Evolutionary conservation across 2,888 invertebrate genomes (phyloP), one percentile per base, ranked within the genome.

Genomic region (Oasisia sp.): DNA sequence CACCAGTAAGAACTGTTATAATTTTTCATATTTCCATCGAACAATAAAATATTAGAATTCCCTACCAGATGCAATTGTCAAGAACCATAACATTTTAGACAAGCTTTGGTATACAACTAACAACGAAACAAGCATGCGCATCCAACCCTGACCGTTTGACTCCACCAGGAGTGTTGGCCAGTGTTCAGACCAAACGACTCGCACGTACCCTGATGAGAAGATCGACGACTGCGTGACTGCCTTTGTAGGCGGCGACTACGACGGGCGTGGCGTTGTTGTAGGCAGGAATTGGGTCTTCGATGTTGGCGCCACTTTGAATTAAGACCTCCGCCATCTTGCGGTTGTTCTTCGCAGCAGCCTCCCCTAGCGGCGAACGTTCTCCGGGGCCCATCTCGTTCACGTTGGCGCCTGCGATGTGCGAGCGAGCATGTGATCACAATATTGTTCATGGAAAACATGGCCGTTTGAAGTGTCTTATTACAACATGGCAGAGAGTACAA

Each of bases 251-350:
- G 4, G 94, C 94, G 1, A 93, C 92, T 7, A 92, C 90, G 32
- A 94, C 91, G 11, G 94, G 93, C 9, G 93, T 94, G 89, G 94
- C 94, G 32, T 93, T 93, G 58, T 93, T 91, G 91, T 92, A 93
- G 45, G 92, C 93, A 9, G 93, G 93, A 56, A 92, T 92, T 27
- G 93, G 92, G 27, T 91, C 91, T 91, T 94, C 94, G 14, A 93
- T 38, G 50, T 92, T 89, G 19, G 94, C 94, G 5, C 92, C 91
- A 89, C 93, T 91, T 1, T 50, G n/a, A 58, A 94, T 11, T 32
- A 94, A 91, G 32, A 94, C 91, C 50, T 93, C 91, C 9, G 92
- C 93, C 93, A 94, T 92, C 90, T 93, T 93, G 9, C 92, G 32
- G 93, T 93, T 92, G 32, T 94, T 94, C 19, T 50, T 91, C 27